Evolutionary conservation across 1,140 invertebrate genomes (phyloP).

Genomic region (Drosophila micromelanica): DNA sequence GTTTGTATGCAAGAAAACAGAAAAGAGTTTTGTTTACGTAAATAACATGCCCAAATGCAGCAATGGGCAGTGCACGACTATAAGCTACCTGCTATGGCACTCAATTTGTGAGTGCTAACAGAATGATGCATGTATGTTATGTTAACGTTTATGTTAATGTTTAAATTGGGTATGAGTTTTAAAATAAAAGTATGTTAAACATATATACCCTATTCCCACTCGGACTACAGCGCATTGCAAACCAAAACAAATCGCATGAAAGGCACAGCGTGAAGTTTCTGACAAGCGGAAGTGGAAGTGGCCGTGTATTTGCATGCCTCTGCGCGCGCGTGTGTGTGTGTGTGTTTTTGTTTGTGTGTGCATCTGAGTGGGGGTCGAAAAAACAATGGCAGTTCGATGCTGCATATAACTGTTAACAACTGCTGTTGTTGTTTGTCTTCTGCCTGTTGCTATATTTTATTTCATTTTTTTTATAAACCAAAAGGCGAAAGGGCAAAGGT

Average conservation of each 20-base stretch:
- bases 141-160: background rate
- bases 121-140: background rate
- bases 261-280: constrained; percentile 24
- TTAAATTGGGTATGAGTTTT: no score
- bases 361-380: constrained; percentile 1
- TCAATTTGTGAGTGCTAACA: background rate
- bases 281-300: constrained; percentile 39
- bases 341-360: constrained; percentile 7
- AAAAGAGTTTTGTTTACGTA: constrained; percentile 37
- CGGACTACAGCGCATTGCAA: constrained; percentile 22
- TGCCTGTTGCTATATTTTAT: constrained; percentile 14
- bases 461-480: constrained; percentile 12
- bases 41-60: constrained; percentile 19
- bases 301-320: constrained; percentile 12
- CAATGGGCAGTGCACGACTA: background rate
- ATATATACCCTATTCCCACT: background rate
- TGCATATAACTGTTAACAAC: constrained; percentile 43
- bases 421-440: constrained; percentile 12
- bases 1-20: constrained; percentile 11
- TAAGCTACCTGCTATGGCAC: background rate
- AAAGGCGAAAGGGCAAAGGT: constrained; percentile 15
- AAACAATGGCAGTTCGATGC: constrained; percentile 32
- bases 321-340: background rate
- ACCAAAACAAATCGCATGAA: constrained; percentile 16
- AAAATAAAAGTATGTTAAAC: background rate